These are phyloP conservation scores for Candoia aspera DNA, from an alignment of 2,113 vertebrate species.

Conservation along the genomic window DNA sequence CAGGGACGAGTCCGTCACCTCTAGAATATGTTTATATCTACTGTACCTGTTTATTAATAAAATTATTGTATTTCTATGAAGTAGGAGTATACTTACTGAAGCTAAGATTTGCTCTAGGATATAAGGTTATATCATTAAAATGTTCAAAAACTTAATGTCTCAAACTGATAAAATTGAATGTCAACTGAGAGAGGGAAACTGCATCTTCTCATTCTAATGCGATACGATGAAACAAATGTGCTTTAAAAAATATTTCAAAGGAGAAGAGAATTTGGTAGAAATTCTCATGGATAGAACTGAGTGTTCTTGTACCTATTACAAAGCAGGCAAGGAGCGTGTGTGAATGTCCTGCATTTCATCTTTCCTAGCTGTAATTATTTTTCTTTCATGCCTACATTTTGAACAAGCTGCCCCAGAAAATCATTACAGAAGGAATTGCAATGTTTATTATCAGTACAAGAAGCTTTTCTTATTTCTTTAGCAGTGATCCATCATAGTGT, in stretches of 20 bases:
- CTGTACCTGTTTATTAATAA: background rate
- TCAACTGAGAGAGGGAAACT: background rate
- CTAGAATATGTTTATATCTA: background rate
- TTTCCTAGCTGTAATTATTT: conserved; percentile 38
- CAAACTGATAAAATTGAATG: background rate
- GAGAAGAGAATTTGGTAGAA: background rate
- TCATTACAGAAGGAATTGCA: conserved; percentile 45
- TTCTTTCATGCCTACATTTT: conserved; percentile 25
- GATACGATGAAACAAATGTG: background rate
- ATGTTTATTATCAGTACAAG: conserved; percentile 27
- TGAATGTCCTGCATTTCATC: background rate
- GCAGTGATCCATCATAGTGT: conserved; percentile 5
- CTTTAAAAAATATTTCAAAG: background rate
- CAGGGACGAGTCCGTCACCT: too few relatives aligned
- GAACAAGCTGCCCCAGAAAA: conserved; percentile 34
- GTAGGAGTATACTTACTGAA: background rate
- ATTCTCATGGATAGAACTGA: background rate
- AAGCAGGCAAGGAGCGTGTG: background rate
- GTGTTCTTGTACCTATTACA: background rate
- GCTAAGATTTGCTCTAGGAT: too few relatives aligned
- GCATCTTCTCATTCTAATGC: background rate
- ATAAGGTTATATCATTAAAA: background rate
- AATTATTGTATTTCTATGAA: background rate
- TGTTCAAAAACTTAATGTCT: background rate
- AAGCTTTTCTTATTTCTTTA: conserved; percentile 48